A percentile compares a stretch with the other conserved stretches of the same genome.
Conservation (phyloP, 2,797 vertebrate species). For the Xyrichtys novacula region DNA sequence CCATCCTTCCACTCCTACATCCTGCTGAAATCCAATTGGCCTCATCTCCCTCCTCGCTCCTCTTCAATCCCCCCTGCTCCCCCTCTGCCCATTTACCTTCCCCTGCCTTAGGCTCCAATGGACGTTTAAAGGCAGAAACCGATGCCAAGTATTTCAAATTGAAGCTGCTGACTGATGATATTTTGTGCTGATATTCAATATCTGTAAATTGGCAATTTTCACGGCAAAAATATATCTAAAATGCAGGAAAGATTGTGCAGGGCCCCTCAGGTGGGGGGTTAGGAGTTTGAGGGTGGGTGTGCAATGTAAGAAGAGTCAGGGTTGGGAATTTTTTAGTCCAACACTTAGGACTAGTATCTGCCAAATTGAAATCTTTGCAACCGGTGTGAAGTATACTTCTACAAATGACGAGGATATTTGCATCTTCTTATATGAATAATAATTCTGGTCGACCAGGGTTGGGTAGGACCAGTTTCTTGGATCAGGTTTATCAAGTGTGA, state of each 20-base stretch:
- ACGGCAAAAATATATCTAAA: slow-evolving; percentile 35
- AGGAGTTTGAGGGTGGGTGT: not conserved
- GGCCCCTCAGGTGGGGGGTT: not conserved
- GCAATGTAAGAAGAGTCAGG: not conserved
- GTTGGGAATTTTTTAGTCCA: too few species aligned
- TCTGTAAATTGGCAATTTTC: slow-evolving; percentile 64
- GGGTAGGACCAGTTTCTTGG: too few species aligned
- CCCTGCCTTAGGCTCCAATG: slow-evolving; percentile 50
- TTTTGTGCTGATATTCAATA: slow-evolving; percentile 61
- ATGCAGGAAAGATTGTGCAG: slow-evolving; percentile 29
- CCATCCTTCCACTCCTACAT: slow-evolving; percentile 57
- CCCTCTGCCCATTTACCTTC: slow-evolving; percentile 45
- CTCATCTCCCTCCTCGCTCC: slow-evolving; percentile 16
- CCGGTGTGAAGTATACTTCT: too few species aligned
- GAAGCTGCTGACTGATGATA: slow-evolving; percentile 64
- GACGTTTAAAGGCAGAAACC: slow-evolving; percentile 55
- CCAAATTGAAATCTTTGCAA: not conserved
- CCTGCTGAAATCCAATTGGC: slow-evolving; percentile 60
- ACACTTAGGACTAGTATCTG: not conserved
- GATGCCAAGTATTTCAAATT: slow-evolving; percentile 50
- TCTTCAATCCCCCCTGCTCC: not conserved
- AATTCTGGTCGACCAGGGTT: too few species aligned
- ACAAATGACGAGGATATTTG: too few species aligned
- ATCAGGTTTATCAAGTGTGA: too few species aligned
- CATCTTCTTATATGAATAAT: too few species aligned